phyloP scores from a whole-genome alignment of 2,888 invertebrate species.

The Stenurella melanura region DNA sequence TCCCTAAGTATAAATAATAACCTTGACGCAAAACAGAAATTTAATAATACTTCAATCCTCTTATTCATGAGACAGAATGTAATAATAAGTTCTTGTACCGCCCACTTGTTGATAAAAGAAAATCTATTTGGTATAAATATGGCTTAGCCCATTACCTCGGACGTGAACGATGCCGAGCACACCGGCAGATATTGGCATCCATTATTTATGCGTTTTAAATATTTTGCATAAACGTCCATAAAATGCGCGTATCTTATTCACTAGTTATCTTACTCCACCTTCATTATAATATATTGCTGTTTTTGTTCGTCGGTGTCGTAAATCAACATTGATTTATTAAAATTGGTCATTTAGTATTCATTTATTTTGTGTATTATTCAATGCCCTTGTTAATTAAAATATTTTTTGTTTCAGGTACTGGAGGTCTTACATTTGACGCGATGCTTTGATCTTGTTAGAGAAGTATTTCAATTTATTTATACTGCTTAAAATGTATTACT shows the following conservation, averaged over 20 bases:
- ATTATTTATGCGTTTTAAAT: constrained; percentile 24
- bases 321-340: constrained; percentile 19
- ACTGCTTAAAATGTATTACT: no score
- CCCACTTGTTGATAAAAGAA: neutral
- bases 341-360: constrained; percentile 2
- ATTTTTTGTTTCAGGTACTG: neutral
- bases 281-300: neutral
- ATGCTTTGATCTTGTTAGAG: neutral
- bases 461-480: neutral
- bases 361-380: neutral
- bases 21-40: neutral
- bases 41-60: neutral
- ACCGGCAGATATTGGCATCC: constrained; percentile 17
- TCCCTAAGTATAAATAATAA: no score
- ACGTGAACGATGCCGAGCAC: neutral
- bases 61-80: neutral
- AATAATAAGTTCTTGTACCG: neutral
- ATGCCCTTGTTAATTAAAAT: neutral
- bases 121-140: constrained; percentile 5
- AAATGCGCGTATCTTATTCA: constrained; percentile 18
- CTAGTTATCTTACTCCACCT: neutral
- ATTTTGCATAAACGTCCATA: constrained; percentile 20
- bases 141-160: constrained; percentile 5
- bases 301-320: neutral
- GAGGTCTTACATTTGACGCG: neutral